These are phyloP conservation scores for Lutraria rhynchaena DNA, from an alignment of 1,140 invertebrate species.

Conservation along the genomic window DNA sequence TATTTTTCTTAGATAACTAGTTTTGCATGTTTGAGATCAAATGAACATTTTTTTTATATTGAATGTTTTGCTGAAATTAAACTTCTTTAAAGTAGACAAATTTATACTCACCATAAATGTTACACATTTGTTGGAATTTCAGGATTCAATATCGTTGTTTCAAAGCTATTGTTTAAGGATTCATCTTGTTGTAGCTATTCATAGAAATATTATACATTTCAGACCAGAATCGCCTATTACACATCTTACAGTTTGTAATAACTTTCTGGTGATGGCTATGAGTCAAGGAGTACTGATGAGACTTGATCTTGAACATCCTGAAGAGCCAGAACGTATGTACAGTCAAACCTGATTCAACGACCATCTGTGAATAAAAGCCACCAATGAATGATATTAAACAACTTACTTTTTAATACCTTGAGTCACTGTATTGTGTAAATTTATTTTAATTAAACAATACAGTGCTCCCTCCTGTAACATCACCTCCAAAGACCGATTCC, in stretches of 20 bases:
- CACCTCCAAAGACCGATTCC: too few species aligned
- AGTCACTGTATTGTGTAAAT: too few species aligned
- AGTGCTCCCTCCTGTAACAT: too few species aligned
- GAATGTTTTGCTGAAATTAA: background rate
- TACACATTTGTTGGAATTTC: background rate
- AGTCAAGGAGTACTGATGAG: constrained; percentile 90
- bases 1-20: too few species aligned
- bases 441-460: too few species aligned
- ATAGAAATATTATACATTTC: constrained; percentile 81
- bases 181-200: background rate
- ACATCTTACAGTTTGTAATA: constrained; percentile 91
- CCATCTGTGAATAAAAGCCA: too few species aligned
- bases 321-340: constrained; percentile 90
- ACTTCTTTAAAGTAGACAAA: too few species aligned
- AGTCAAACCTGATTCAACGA: too few species aligned
- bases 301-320: constrained; percentile 91
- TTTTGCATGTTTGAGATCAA: background rate
- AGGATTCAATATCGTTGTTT: background rate
- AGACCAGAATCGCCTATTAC: constrained; percentile 90
- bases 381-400: too few species aligned
- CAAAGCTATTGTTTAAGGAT: background rate
- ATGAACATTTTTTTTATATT: background rate
- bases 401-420: too few species aligned
- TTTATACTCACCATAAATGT: too few species aligned
- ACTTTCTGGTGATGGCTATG: constrained; percentile 92